Evolutionary conservation across 2,888 invertebrate genomes (phyloP), one percentile per base, ranked within the genome.

Genomic region (Masnerella sp.): DNA sequence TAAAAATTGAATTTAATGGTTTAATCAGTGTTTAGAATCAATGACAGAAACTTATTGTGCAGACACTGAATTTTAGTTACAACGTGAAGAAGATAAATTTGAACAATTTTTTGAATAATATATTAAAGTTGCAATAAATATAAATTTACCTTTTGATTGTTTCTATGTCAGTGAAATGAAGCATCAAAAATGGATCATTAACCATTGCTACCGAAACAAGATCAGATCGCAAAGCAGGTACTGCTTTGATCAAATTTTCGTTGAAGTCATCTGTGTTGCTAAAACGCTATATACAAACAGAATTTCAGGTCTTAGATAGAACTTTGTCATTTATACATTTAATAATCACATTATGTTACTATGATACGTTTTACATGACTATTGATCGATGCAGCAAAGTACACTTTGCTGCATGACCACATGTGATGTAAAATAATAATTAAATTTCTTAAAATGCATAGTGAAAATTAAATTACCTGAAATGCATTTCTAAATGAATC

Each of bases 111-210:
- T 5, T 5, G 22, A 22, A 5, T 22, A 22, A 5, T 5, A 22
- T 22, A 5, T 65, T 5, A 22, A 5, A 7, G 3, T 22, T 7
- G 22, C 22, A 5, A 22, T 22, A 22, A 5, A 22, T 22, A 42
- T 20, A 20, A 20, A 25, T 22, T 72, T 82, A 90, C 90, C 88
- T 88, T 77, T 91, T 88, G 80, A 94, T 91, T 7, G 92, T 92
- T 72, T 91, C 91, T 0, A 91, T 89, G 81, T 93, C 93, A 0
- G 92, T 91, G 62, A 95, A 88, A 9, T 94, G 92, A 0, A 91
- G 90, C 76, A 95, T 88, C n/a, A 95, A 87, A 79, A 94, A 93
- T 12, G 93, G 92, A 84, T 95, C 94, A 82, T 93, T 93, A 9
- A 95, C 89, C 77, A 95, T 91, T 0, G 94, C 93, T 22, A 94